Conservation (phyloP, 2,113 vertebrate genomes). For the Odontesthes bonariensis region DNA sequence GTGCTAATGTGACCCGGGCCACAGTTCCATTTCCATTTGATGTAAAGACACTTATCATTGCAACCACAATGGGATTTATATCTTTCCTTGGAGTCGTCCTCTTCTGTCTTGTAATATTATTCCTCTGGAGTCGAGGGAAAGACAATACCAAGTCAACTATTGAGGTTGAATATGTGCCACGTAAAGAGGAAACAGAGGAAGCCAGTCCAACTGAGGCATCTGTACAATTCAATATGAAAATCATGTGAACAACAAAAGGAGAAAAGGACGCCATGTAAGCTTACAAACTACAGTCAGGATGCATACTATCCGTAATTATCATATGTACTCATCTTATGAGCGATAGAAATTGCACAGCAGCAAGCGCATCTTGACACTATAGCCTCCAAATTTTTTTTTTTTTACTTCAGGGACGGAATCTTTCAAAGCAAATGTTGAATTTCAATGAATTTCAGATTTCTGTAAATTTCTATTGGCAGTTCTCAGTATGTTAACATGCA, state of each 20-base stretch:
- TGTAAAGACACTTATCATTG: conserved; percentile 98
- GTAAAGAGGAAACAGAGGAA: conserved; percentile 92
- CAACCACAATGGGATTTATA: conserved; percentile 99
- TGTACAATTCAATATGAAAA: conserved; percentile 99
- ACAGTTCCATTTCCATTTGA: conserved; percentile 96
- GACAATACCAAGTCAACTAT: conserved; percentile 97
- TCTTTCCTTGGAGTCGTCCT: conserved; percentile 98
- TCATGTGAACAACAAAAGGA: conserved; percentile 87
- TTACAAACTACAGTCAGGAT: conserved; percentile 62
- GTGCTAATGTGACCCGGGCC: conserved; percentile 92
- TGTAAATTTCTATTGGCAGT: conserved; percentile 77
- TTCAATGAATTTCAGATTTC: conserved; percentile 65
- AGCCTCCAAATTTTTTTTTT: conserved; percentile 61
- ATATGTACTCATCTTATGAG: conserved; percentile 65
- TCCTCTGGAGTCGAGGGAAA: conserved; percentile 98
- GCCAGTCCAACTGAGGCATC: conserved; percentile 88
- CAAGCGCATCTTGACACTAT: conserved; percentile 70
- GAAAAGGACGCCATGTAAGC: conserved; percentile 26
- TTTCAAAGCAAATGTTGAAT: conserved; percentile 63
- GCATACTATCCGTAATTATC: conserved; percentile 58
- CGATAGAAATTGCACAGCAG: conserved; percentile 65
- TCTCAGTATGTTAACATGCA: conserved; percentile 73
- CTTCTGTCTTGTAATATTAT: conserved; percentile 97
- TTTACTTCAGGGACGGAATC: conserved; percentile 73
- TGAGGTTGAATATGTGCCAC: conserved; percentile 96